Evolutionary conservation across 2,113 vertebrate species (phyloP).

Genomic region (Myotis davidii): DNA sequence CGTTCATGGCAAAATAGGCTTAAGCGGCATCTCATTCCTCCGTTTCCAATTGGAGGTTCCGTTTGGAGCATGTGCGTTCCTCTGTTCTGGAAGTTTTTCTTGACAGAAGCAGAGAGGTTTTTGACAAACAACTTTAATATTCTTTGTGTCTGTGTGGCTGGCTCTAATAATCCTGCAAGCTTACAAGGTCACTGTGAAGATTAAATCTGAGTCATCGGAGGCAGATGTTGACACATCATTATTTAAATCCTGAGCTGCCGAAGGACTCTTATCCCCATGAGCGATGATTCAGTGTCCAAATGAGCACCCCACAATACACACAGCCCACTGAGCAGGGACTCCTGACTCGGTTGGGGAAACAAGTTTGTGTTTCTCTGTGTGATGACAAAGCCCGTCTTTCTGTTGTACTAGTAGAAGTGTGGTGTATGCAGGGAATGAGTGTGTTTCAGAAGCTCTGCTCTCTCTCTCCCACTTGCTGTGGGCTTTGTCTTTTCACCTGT

Average conservation of each 20-base stretch:
- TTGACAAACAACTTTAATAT: constrained; percentile 80
- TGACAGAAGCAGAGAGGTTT: constrained; percentile 77
- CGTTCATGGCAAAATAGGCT: constrained; percentile 77
- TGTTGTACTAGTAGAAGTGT: background rate
- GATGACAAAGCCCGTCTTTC: background rate
- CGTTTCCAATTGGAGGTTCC: constrained; percentile 62
- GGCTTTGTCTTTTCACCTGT: background rate
- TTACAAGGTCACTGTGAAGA: constrained; percentile 73
- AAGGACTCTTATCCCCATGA: constrained; percentile 55
- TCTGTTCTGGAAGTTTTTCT: constrained; percentile 74
- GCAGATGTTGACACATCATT: constrained; percentile 66
- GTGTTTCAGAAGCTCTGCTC: background rate
- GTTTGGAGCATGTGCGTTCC: constrained; percentile 67
- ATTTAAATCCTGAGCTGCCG: constrained; percentile 74
- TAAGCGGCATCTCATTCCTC: constrained; percentile 66
- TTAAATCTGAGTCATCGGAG: constrained; percentile 76
- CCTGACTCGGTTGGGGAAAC: background rate
- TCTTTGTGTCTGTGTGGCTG: constrained; percentile 69
- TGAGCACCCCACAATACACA: constrained; percentile 55
- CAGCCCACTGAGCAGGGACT: constrained; percentile 32
- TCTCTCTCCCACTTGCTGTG: background rate
- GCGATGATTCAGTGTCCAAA: constrained; percentile 64
- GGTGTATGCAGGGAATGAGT: background rate
- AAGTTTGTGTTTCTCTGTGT: background rate
- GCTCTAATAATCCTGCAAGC: constrained; percentile 76